A percentile compares a stretch with the other conserved stretches of the same genome.
Evolutionary conservation across 2,888 invertebrate genomes (phyloP).

Genomic region (Drosophila mimica): DNA sequence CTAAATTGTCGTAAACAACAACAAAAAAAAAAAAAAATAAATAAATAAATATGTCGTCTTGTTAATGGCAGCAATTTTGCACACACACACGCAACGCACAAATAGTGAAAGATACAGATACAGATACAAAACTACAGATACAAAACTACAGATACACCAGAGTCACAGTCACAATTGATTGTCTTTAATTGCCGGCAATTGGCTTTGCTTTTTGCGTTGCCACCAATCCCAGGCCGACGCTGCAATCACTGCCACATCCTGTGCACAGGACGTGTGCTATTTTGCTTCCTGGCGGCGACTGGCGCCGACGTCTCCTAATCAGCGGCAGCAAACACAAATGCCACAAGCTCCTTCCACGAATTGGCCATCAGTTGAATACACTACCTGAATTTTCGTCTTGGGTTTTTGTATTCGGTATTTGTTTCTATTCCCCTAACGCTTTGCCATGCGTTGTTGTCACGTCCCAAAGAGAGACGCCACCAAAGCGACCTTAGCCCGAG

Average conservation of each 20-base stretch:
- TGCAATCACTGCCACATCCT: constrained; percentile 33
- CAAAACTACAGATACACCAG: constrained; percentile 24
- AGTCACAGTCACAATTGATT: constrained; percentile 41
- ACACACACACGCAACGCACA: constrained; percentile 24
- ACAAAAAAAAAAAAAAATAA: constrained; percentile 21
- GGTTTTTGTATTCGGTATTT: constrained; percentile 7
- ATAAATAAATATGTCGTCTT: constrained; percentile 45
- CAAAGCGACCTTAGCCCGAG: constrained; percentile 9
- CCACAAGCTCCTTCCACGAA: constrained; percentile 41
- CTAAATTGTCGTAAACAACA: constrained; percentile 54
- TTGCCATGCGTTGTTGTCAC: constrained; percentile 69
- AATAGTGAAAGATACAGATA: constrained; percentile 16
- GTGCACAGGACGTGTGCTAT: constrained; percentile 31
- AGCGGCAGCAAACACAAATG: background rate
- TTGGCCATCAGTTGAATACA: constrained; percentile 1
- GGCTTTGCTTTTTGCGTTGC: constrained; percentile 42
- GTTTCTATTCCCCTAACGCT: constrained; percentile 1
- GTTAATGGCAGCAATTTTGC: constrained; percentile 74
- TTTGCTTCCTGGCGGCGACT: constrained; percentile 18
- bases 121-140: constrained; percentile 27
- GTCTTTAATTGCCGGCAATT: constrained; percentile 75
- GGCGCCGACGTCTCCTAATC: constrained; percentile 40
- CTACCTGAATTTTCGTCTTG: constrained; percentile 49
- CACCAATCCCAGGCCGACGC: constrained; percentile 12
- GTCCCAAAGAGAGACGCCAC: constrained; percentile 33